These are phyloP conservation scores for Drosophila nigricruria DNA, from an alignment of 2,888 invertebrate species.

Conservation along the genomic window DNA sequence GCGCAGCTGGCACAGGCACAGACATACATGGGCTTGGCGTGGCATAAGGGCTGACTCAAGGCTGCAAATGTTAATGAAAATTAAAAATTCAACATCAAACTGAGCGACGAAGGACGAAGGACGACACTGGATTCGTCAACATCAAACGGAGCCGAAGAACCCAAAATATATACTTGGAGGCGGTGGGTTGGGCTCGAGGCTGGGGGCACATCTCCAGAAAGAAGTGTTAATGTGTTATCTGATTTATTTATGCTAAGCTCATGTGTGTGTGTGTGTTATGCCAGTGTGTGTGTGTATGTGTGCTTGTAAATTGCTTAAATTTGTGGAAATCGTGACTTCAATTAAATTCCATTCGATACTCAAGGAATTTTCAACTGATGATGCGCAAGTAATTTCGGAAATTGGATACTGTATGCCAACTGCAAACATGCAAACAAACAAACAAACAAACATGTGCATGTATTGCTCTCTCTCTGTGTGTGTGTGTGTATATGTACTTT, in stretches of 20 bases:
- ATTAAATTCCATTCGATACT: constrained; percentile 86
- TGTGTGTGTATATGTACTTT: constrained; percentile 52
- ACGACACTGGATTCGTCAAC: constrained; percentile 54
- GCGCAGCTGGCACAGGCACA: neutral
- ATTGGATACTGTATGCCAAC: constrained; percentile 82
- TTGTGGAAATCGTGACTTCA: constrained; percentile 84
- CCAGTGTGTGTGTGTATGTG: constrained; percentile 15
- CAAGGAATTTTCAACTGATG: constrained; percentile 82
- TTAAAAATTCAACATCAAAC: constrained; percentile 81
- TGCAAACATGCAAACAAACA: constrained; percentile 64
- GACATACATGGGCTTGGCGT: constrained; percentile 3
- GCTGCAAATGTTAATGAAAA: constrained; percentile 76
- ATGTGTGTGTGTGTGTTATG: constrained; percentile 19
- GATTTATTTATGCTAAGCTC: constrained; percentile 74
- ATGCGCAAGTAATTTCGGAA: constrained; percentile 83
- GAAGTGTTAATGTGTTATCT: constrained; percentile 79
- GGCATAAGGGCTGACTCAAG: constrained; percentile 62
- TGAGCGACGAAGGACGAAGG: constrained; percentile 38
- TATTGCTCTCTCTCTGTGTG: constrained; percentile 1
- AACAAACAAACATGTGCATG: constrained; percentile 32
- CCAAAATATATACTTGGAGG: constrained; percentile 45
- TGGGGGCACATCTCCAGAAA: constrained; percentile 41
- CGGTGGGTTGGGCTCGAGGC: neutral
- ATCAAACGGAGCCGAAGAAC: constrained; percentile 59
- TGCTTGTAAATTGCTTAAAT: constrained; percentile 72